Evolutionary conservation across 2,113 vertebrate species (phyloP).

Genomic region (Kryptolebias marmoratus): DNA sequence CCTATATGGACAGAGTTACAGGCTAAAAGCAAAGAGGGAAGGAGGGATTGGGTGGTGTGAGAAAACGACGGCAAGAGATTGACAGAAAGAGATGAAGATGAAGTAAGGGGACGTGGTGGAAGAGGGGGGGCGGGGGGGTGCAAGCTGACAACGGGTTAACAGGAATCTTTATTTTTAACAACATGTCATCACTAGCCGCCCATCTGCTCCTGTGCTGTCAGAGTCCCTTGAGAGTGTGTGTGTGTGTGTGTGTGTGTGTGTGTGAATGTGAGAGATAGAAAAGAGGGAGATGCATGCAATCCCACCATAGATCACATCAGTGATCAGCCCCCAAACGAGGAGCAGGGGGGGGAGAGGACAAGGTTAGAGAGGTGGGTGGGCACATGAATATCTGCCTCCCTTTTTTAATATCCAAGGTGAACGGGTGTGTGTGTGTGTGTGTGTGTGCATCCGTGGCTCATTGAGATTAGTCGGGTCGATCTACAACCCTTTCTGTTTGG

Average conservation of each 20-base stretch:
- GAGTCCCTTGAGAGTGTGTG: constrained; percentile 61
- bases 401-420: constrained; percentile 46
- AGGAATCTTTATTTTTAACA: constrained; percentile 80
- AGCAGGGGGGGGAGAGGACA: constrained; percentile 31
- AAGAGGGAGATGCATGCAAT: constrained; percentile 32
- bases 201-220: constrained; percentile 79
- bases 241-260: constrained; percentile 30
- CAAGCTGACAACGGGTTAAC: constrained; percentile 72
- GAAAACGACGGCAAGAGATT: constrained; percentile 26
- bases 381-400: constrained; percentile 15
- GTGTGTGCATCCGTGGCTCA: not conserved
- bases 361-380: constrained; percentile 63
- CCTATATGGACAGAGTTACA: not conserved
- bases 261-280: constrained; percentile 12
- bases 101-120: constrained; percentile 20
- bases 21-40: constrained; percentile 10
- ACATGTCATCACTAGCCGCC: constrained; percentile 75
- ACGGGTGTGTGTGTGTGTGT: not conserved
- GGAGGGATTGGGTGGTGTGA: constrained; percentile 10
- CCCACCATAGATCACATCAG: constrained; percentile 68
- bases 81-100: constrained; percentile 39
- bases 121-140: constrained; percentile 12
- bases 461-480: constrained; percentile 60
- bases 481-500: constrained; percentile 53
- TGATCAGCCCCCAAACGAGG: constrained; percentile 52